A percentile compares a stretch with the other conserved stretches of the same genome.
phyloP scores from a whole-genome alignment of 2,113 vertebrate genomes.

The Columba janthina region DNA sequence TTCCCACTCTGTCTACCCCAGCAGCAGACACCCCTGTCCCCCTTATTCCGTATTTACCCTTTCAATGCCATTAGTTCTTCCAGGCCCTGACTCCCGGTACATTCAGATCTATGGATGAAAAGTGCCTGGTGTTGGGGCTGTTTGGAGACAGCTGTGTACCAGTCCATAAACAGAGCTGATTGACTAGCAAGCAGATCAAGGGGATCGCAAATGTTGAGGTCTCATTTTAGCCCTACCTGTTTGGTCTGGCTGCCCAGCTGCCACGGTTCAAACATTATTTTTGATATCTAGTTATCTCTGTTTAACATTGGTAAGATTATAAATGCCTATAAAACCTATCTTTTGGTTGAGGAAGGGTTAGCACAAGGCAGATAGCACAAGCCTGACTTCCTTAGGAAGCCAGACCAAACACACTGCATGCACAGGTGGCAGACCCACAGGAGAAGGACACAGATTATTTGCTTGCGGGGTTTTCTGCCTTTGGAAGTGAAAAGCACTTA shows the following conservation, averaged over 20 bases:
- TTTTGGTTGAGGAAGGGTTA: not conserved
- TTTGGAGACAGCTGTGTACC: not conserved
- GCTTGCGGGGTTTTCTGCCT: not conserved
- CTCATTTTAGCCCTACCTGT: not conserved
- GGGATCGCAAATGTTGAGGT: not conserved
- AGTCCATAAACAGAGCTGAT: not conserved
- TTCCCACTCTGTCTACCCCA: not conserved
- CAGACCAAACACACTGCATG: not conserved
- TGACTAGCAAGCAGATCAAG: not conserved
- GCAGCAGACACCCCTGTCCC: not conserved
- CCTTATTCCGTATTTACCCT: not conserved
- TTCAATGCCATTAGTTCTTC: not conserved
- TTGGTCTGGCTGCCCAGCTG: not conserved
- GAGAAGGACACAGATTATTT: not conserved
- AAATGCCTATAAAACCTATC: not conserved
- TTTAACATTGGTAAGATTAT: not conserved
- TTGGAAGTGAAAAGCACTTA: not conserved
- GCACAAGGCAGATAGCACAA: not conserved
- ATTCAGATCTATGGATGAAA: not conserved
- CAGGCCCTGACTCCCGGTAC: not conserved
- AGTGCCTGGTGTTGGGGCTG: not conserved
- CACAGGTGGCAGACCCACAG: not conserved
- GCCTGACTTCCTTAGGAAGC: not conserved
- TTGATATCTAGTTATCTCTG: not conserved
- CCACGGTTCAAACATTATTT: not conserved